Evolutionary conservation across 2,113 vertebrate genomes (phyloP), one percentile per base, ranked within the genome.

Genomic region (Coptodon rendalli): DNA sequence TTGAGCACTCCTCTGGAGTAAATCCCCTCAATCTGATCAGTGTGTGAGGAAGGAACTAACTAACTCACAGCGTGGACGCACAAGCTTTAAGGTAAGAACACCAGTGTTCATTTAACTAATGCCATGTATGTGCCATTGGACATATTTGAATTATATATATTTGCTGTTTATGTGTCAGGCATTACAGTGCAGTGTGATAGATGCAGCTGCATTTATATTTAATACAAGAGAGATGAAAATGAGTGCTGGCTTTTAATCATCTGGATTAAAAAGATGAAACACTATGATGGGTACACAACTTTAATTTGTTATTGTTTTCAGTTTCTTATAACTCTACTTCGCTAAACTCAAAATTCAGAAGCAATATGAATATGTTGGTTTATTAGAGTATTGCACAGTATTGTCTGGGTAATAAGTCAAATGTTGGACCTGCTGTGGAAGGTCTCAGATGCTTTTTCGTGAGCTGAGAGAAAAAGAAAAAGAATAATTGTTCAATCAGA

Each of bases 1-100:
- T 57, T 85, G 86, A 93, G 88, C 84, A 68, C 81, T 88, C 38
- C 83, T 80, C 84, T 85, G 85, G 76, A 91, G 89, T 93, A 95
- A 95, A 93, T 94, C 94, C 85, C 87, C 63, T 86, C 93, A 94
- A 92, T 92, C 93, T 95, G 80, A 90, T 93, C 92, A 93, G 91
- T 53, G 86, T 71, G 56, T 82, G 85, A 92, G 82, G 78, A 80
- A 59, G 14, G 17, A 38, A 83, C 81, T 16, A 52, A 90, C 85
- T 43, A 43, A 91, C 80, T 88, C 82, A 50, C 48, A 59, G 82
- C 2, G 88, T 38, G 87, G 68, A 85, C 2, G 81, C 56, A 84
- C 52, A 19, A 43, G 82, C 85, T 63, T 57, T 8, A 7, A 90
- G 94, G 95, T 95, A 93, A 91, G 89, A 22, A 63, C 13, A 10